Evolutionary conservation across 2,113 vertebrate species (phyloP).

Genomic region (Perca flavescens): DNA sequence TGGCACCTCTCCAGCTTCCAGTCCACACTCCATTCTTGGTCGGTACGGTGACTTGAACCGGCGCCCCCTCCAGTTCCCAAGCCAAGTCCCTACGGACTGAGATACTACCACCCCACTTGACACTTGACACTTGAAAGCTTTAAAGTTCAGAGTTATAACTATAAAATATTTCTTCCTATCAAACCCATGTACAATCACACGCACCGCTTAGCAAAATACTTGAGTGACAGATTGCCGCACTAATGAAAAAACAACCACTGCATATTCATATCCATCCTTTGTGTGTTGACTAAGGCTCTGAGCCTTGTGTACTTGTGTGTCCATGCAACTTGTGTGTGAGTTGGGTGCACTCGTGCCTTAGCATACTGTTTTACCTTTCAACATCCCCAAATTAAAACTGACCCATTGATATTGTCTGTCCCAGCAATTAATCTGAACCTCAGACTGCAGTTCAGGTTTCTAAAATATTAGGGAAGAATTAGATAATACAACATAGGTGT

Average conservation of each 20-base stretch:
- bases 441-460: not conserved
- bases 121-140: too few relatives aligned
- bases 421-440: slow-evolving; percentile 18
- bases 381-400: slow-evolving; percentile 14
- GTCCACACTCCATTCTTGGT: too few relatives aligned
- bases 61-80: too few relatives aligned
- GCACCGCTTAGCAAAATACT: not conserved
- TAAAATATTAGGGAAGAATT: slow-evolving; percentile 30
- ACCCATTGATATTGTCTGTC: slow-evolving; percentile 13
- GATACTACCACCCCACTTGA: too few relatives aligned
- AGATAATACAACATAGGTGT: slow-evolving; percentile 6
- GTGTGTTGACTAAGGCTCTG: not conserved
- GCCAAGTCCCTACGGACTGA: too few relatives aligned
- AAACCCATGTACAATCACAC: not conserved
- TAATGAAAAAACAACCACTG: slow-evolving; percentile 34
- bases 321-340: not conserved
- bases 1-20: too few relatives aligned
- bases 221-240: slow-evolving; percentile 28
- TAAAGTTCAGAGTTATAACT: too few relatives aligned
- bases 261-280: slow-evolving; percentile 18
- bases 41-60: too few relatives aligned
- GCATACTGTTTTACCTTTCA: not conserved
- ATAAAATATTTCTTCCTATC: too few relatives aligned
- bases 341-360: not conserved
- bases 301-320: not conserved